A percentile compares a stretch with the other conserved stretches of the same genome.
Conservation (phyloP, 2,888 invertebrate genomes). For the Dione vanillae region DNA sequence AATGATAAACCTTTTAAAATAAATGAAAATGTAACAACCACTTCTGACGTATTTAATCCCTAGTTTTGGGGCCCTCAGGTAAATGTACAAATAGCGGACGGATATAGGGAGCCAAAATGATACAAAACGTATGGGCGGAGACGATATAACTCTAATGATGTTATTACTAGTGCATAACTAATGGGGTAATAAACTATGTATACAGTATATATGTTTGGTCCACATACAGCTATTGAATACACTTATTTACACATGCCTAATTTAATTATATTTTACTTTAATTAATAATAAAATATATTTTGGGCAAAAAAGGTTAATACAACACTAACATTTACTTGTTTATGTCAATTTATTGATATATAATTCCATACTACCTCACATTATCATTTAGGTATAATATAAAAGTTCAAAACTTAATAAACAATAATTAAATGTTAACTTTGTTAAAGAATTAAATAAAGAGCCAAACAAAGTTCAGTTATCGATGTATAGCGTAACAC, state of each 20-base stretch:
- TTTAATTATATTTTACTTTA: neutral
- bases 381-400: neutral
- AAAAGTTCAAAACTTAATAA: neutral
- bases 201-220: conserved; percentile 17
- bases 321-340: neutral
- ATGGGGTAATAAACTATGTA: conserved; percentile 26
- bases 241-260: neutral
- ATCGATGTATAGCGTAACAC: conserved; percentile 20
- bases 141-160: conserved; percentile 66
- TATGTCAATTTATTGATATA: neutral
- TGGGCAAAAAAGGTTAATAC: too few relatives aligned
- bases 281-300: too few relatives aligned
- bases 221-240: neutral
- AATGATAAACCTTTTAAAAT: neutral
- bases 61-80: conserved; percentile 27
- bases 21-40: neutral
- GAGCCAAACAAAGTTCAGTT: conserved; percentile 14
- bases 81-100: conserved; percentile 51
- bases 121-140: conserved; percentile 80
- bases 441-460: conserved; percentile 4
- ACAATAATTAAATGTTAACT: conserved; percentile 5
- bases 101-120: conserved; percentile 64
- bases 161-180: conserved; percentile 61
- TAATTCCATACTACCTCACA: neutral
- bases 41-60: conserved; percentile 20